These are phyloP conservation scores for Cryptus viduatorius DNA, from an alignment of 2,888 invertebrate genomes.

Conservation along the genomic window DNA sequence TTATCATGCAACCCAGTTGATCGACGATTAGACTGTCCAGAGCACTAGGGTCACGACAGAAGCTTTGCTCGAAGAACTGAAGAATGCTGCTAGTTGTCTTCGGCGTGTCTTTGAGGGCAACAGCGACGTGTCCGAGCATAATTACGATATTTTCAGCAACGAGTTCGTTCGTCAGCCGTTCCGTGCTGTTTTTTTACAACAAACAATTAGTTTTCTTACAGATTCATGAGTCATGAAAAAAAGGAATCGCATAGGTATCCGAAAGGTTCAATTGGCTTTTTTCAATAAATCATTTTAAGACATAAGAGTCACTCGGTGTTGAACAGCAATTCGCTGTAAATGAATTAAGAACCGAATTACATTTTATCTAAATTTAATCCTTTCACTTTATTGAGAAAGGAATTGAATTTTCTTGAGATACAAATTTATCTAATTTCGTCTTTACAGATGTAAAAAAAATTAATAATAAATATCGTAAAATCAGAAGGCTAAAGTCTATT, in stretches of 20 bases:
- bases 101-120: slow-evolving; percentile 96
- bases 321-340: background rate
- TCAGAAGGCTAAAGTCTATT: background rate
- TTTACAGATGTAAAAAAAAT: too few species aligned
- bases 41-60: slow-evolving; percentile 96
- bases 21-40: slow-evolving; percentile 98
- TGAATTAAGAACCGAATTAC: too few species aligned
- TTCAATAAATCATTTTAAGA: too few species aligned
- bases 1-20: slow-evolving; percentile 99
- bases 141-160: slow-evolving; percentile 99
- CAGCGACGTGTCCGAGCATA: slow-evolving; percentile 98
- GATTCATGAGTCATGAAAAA: background rate
- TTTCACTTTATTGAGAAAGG: too few species aligned
- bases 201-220: background rate
- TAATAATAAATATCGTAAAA: too few species aligned
- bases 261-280: too few species aligned
- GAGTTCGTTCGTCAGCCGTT: slow-evolving; percentile 86
- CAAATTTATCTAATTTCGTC: too few species aligned
- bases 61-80: slow-evolving; percentile 98
- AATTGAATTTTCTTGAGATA: background rate
- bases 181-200: slow-evolving; percentile 38
- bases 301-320: too few species aligned
- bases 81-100: slow-evolving; percentile 97
- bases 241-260: background rate
- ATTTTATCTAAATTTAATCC: too few species aligned